phyloP scores from a whole-genome alignment of 2,113 vertebrate species.

The Hiodon tergisus region DNA sequence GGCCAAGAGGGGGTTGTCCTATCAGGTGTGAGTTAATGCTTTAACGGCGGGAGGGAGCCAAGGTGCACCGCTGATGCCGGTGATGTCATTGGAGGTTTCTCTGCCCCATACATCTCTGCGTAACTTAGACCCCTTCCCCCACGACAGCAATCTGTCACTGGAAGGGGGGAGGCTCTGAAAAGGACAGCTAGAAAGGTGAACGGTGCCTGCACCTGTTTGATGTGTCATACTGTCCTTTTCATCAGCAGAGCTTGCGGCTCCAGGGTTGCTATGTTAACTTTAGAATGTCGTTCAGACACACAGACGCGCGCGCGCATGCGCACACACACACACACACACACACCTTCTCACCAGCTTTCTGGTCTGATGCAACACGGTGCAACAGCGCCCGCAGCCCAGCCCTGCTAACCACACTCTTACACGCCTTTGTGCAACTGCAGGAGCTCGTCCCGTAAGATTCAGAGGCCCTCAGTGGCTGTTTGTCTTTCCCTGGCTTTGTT shows the following conservation, averaged over 20 bases:
- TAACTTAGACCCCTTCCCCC: slow-evolving; percentile 37
- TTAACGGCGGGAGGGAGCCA: background rate
- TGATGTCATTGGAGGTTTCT: slow-evolving; percentile 17
- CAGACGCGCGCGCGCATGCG: slow-evolving; percentile 22
- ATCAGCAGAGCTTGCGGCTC: background rate
- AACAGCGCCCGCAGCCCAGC: slow-evolving; percentile 39
- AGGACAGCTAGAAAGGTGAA: no score
- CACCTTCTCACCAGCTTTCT: background rate
- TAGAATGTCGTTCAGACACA: background rate
- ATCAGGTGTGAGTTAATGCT: no score
- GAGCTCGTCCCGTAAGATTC: slow-evolving; percentile 39
- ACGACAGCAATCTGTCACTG: background rate
- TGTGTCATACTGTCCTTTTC: background rate
- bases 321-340: slow-evolving; percentile 1
- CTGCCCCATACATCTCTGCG: background rate
- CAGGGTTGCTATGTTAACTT: slow-evolving; percentile 2
- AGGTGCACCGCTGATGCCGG: background rate
- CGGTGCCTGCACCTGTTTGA: no score
- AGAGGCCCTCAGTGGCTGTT: slow-evolving; percentile 20
- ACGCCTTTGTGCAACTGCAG: slow-evolving; percentile 55
- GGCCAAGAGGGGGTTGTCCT: no score
- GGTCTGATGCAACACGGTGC: slow-evolving; percentile 42
- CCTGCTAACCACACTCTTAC: slow-evolving; percentile 44
- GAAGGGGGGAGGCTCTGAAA: no score
- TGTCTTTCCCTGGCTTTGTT: slow-evolving; percentile 1